Evolutionary conservation across 2,113 vertebrate genomes (phyloP).

Genomic region (Odocoileus virginianus): DNA sequence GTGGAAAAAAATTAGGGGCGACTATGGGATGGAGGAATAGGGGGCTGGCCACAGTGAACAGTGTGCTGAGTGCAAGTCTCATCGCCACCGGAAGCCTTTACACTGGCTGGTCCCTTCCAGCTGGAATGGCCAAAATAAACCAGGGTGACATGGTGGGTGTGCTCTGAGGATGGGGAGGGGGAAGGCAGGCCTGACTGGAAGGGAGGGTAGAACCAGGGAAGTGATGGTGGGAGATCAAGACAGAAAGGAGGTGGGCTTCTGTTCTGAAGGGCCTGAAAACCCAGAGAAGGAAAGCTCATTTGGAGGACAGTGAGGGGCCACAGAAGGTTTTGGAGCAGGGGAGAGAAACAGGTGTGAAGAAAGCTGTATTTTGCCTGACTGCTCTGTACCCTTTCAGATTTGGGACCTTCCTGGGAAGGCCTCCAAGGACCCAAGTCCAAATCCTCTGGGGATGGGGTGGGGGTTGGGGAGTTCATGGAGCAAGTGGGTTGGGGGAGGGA

Average conservation of each 20-base stretch:
- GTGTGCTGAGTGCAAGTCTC: not conserved
- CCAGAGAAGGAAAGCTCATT: not conserved
- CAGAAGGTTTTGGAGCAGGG: not conserved
- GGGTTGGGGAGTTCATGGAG: not conserved
- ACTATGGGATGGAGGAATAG: not conserved
- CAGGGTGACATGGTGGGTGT: not conserved
- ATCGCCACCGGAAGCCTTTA: accelerated
- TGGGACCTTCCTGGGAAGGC: not conserved
- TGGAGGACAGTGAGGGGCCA: not conserved
- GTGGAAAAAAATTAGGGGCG: not conserved
- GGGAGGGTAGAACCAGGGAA: too few species aligned
- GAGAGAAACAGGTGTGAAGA: not conserved
- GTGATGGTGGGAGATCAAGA: not conserved
- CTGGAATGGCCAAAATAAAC: too few species aligned
- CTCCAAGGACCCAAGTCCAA: not conserved
- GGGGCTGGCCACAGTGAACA: not conserved
- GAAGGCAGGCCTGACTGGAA: not conserved
- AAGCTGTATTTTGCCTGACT: not conserved
- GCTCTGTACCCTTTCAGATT: not conserved
- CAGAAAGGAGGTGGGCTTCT: not conserved
- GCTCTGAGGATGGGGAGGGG: accelerated
- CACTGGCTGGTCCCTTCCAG: not conserved
- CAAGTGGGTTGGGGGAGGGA: not conserved
- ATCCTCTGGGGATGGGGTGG: not conserved
- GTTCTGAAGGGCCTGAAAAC: not conserved